Base-by-base conservation (phyloP, 2,797 vertebrate species). In the Takifugu rubripes region DNA sequence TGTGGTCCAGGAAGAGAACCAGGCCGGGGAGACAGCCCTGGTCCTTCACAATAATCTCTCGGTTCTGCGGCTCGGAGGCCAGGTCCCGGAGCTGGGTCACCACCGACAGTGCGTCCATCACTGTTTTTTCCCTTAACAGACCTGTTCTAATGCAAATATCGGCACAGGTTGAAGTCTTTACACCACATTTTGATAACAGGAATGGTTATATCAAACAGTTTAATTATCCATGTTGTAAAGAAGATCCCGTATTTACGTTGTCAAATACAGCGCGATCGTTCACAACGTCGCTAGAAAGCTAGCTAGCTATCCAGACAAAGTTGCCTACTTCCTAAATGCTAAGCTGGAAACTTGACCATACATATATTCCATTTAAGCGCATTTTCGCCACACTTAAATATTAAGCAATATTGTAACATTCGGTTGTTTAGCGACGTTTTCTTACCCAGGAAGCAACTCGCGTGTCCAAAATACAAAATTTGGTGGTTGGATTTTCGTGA, bases 1-100 rank as follows among this genome's bases (percentile, higher is more conserved):
- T 72, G 74, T 93, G 89, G 64, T 91, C 88, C 61, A 93, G 78
- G 66, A 94, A 92, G 0, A 93, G 85, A 46, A 92, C 92, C 36
- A 94, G 79, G 3, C 87, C 90, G 0, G 91, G 89, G 26, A 93
- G 89, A 52, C 91, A 93, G 9, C 91, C 90, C 64, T 92, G 86
- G 52, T 93, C 92, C 78, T 87, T 88, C 25, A 93, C 91, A 25
- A 93, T 93, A 6, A 77, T 82, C 43, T 80, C 83, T 54, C 89
- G 87, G 64, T 93, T 93, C 72, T 91, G 89, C 16, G 91, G 90
- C 52, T 93, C 91, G 1, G 92, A 91, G 2, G 92, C 90, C 70
- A 95, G 75, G 61, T 92, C 85, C 74, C 87, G 80, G 40, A 93
- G 77, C 64, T 92, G 92, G 54, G 79, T 84, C 59, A 93, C 89